Conservation (phyloP, 1,140 invertebrate genomes). For the Leptoteleia sp. region DNA sequence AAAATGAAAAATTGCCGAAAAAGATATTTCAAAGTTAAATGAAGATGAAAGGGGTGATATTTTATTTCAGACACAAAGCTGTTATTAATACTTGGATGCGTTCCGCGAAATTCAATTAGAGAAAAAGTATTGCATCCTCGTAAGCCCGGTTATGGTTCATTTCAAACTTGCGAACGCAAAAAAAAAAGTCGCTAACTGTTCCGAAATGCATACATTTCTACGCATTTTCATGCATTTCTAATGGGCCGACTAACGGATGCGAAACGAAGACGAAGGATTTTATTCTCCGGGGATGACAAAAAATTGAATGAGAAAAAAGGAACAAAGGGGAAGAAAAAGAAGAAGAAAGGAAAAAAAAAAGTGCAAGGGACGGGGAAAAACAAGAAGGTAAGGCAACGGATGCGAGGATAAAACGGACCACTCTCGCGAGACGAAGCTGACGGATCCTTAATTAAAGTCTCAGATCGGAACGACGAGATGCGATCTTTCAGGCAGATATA, state of each 20-base stretch:
- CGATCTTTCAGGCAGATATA: slow-evolving; percentile 71
- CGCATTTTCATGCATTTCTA: slow-evolving; percentile 75
- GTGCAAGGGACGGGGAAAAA: slow-evolving; percentile 27
- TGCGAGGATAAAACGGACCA: slow-evolving; percentile 63
- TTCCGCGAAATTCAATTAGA: slow-evolving; percentile 61
- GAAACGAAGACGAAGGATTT: slow-evolving; percentile 57
- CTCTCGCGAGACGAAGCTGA: slow-evolving; percentile 67
- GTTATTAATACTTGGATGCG: slow-evolving; percentile 62
- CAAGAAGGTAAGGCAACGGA: slow-evolving; percentile 42
- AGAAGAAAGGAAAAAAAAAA: slow-evolving; percentile 36
- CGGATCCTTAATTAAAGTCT: slow-evolving; percentile 76
- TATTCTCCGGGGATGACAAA: slow-evolving; percentile 45
- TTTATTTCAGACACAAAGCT: slow-evolving; percentile 56
- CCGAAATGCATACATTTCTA: slow-evolving; percentile 68
- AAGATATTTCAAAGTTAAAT: slow-evolving; percentile 58
- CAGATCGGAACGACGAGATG: slow-evolving; percentile 71
- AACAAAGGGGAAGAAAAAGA: slow-evolving; percentile 30
- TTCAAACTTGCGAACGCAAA: slow-evolving; percentile 53
- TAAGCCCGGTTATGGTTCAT: slow-evolving; percentile 55
- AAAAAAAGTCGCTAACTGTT: slow-evolving; percentile 62
- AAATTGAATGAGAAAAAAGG: slow-evolving; percentile 45
- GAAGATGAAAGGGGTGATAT: slow-evolving; percentile 58
- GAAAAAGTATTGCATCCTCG: slow-evolving; percentile 53
- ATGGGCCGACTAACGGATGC: slow-evolving; percentile 63
- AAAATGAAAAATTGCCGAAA: slow-evolving; percentile 49